Base-by-base conservation (phyloP, 1,140 invertebrate species). In the Sinonovacula constricta region DNA sequence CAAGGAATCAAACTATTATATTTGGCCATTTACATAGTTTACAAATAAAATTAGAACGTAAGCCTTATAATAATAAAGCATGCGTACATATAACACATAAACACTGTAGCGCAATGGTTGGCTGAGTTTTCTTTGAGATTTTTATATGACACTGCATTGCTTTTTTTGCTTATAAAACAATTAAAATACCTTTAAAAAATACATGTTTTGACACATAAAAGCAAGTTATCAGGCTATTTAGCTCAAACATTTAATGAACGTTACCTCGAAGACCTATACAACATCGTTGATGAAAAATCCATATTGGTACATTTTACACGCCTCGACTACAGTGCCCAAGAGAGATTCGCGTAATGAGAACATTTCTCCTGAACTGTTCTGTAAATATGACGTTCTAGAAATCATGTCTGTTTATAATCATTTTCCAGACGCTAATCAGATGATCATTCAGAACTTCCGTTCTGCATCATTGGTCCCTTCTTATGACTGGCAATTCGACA, bases 391-490 rank as follows among this genome's bases (percentile, higher is more conserved):
- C 12, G 24, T 15, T 10, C 15, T 22, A 10, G 59, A 12, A 62
- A 5, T 28, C 7, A 10, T 14, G 7, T 28, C 15, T 12, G 59
- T 18, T 65, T 65, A 22, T 49, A n/a, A 28, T 63, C 12, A 12
- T n/a, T 45, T 22, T 36, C 4, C 57, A 74, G 70, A 74, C 54
- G 36, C 70, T 3, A 30, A 31, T 2, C 70, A 74, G 59, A 10
- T 74, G 14, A 74, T 74, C 15, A 74, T 63, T 24, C 70, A 74
- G 59, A 36, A 54, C n/a, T 74, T 63, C 45, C 30, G 57, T 15
- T 51, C 70, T 4, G 53, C 70, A 1, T 33, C 70, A 0, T 12
- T 74, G 15, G 18, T 24, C 30, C 60, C 70, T 18, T 28, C 57
- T 0, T 1, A 18, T 12, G 33, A 45, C 12, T 74, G 70, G 70